phyloP scores from a whole-genome alignment of 2,797 vertebrate species.

The Chanos chanos region DNA sequence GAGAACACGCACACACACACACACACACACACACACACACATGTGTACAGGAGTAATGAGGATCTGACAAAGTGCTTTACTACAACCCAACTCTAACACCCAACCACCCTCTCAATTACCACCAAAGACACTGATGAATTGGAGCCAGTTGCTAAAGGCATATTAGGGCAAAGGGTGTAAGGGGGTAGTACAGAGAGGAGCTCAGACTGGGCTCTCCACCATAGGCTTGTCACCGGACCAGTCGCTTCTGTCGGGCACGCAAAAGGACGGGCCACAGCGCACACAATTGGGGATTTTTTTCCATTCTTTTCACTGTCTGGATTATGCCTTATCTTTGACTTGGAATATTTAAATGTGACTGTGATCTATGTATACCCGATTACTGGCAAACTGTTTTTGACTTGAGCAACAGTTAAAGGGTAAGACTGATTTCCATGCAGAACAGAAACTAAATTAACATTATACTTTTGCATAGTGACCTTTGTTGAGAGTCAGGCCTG shows the following conservation, averaged over 20 bases:
- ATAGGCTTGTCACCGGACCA: slow-evolving; percentile 58
- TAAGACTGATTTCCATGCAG: background rate
- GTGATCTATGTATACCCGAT: too few species aligned
- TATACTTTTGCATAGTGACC: too few species aligned
- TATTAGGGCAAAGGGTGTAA: slow-evolving; percentile 72
- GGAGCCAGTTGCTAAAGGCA: slow-evolving; percentile 74
- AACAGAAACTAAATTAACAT: too few species aligned
- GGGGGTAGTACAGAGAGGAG: slow-evolving; percentile 52
- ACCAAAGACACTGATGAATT: slow-evolving; percentile 67
- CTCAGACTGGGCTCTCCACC: slow-evolving; percentile 38
- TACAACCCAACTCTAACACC: slow-evolving; percentile 37
- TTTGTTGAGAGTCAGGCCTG: too few species aligned
- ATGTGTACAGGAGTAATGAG: slow-evolving; percentile 30
- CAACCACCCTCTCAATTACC: slow-evolving; percentile 46
- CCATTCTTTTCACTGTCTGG: slow-evolving; percentile 22
- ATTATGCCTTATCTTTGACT: slow-evolving; percentile 28
- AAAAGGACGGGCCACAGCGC: slow-evolving; percentile 42
- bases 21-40: slow-evolving; percentile 15
- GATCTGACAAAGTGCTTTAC: slow-evolving; percentile 51
- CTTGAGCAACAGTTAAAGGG: slow-evolving; percentile 20
- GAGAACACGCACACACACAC: slow-evolving; percentile 18
- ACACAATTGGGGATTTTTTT: slow-evolving; percentile 38
- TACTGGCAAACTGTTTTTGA: slow-evolving; percentile 1
- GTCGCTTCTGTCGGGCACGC: slow-evolving; percentile 53
- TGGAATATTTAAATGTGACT: slow-evolving; percentile 52